phyloP scores from a whole-genome alignment of 2,113 vertebrate species.

The Parus major region DNA sequence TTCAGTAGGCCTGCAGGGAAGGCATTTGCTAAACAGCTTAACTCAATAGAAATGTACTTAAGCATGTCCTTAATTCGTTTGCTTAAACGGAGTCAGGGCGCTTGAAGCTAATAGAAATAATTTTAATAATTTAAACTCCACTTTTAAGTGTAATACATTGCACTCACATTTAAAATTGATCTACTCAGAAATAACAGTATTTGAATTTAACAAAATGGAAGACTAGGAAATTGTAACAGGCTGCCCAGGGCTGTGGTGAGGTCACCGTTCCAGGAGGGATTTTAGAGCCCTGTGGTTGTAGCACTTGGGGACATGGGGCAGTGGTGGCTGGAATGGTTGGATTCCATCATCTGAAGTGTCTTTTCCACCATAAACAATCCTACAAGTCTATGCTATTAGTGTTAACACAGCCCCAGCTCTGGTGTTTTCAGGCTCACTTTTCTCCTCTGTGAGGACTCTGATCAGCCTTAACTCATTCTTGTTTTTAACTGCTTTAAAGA shows the following conservation, averaged over 20 bases:
- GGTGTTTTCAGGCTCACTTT: neutral
- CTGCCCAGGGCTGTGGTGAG: neutral
- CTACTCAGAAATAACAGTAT: neutral
- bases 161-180: constrained; percentile 19
- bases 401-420: neutral
- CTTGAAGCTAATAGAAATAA: constrained; percentile 4
- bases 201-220: neutral
- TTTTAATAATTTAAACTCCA: constrained; percentile 47
- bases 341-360: neutral
- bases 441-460: neutral
- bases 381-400: neutral
- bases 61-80: constrained; percentile 28
- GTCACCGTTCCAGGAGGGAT: neutral
- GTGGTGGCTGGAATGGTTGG: neutral
- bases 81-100: constrained; percentile 4
- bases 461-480: neutral
- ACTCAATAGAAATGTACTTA: constrained; percentile 34
- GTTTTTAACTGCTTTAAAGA: neutral
- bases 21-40: constrained; percentile 32
- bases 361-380: neutral
- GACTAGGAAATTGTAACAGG: neutral
- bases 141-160: constrained; percentile 31
- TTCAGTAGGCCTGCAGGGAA: neutral
- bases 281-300: neutral
- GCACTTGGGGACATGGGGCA: neutral